A percentile compares a stretch with the other conserved stretches of the same genome.
Evolutionary conservation across 2,113 vertebrate species (phyloP).

Genomic region (Engraulis encrasicolus): DNA sequence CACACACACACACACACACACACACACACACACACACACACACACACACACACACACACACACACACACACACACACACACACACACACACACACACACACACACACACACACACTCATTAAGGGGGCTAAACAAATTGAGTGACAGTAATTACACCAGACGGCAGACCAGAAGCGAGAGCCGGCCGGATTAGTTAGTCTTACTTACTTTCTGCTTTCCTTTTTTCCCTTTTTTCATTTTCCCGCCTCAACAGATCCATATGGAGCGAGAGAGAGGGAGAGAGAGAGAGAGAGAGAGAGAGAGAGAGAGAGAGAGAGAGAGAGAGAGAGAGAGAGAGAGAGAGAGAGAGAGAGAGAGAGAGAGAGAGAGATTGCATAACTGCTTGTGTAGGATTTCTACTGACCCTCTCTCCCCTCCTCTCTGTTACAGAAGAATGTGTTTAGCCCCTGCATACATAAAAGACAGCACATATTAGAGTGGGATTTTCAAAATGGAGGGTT

Average conservation of each 20-base stretch:
- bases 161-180: slow-evolving; percentile 14
- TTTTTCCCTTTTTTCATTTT: not conserved
- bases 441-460: not conserved
- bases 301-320: not conserved
- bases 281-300: not conserved
- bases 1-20: too few relatives aligned
- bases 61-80: not conserved
- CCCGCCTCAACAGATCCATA: not conserved
- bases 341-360: too few relatives aligned
- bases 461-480: not conserved
- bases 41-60: not conserved
- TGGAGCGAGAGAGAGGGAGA: not conserved
- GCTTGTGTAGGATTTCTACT: not conserved
- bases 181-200: slow-evolving; percentile 31
- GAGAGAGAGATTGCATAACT: not conserved
- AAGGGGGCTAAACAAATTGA: not conserved
- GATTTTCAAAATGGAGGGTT: not conserved
- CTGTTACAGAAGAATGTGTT: not conserved
- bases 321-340: too few relatives aligned
- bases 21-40: too few relatives aligned
- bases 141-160: slow-evolving; percentile 61
- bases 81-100: not conserved
- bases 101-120: too few relatives aligned
- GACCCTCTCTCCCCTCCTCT: not conserved
- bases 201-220: not conserved